Evolutionary conservation across 2,113 vertebrate species (phyloP), one percentile per base, ranked within the genome.

Genomic region (Lophura nycthemera): DNA sequence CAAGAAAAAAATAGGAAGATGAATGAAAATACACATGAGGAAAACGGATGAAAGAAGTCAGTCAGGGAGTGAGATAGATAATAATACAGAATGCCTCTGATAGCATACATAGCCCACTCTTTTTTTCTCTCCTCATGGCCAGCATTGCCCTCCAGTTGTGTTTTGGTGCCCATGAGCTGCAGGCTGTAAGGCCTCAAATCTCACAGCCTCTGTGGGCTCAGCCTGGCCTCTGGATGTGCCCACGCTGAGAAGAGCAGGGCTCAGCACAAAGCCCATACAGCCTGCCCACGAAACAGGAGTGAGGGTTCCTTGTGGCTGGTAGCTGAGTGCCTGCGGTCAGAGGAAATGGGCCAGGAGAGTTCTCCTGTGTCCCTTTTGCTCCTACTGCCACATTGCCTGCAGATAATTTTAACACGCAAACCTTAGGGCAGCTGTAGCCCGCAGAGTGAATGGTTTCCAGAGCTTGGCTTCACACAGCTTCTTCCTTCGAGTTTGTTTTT

Each of bases 381-480:
- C 78, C 75, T 95, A 91, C 36, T 84, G 83, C 83, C 79, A 38
- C 4, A 11, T 36, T 57, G 27, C 43, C 66, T 57, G 42, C 42
- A 75, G 63, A 11, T 75, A 45, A 78, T 90, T 78, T 76, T 80
- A 73, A n/a, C 47, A 29, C 4, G 13, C 19, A 42, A 64, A 78
- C 72, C 42, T 56, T 36, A 54, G 57, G 67, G 84, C 76, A 89
- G 88, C 88, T 71, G 42, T 6, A 85, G 73, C 66, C 1, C 4
- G 34, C 2, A 2, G 64, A 84, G 20, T 30, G 50, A 90, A 71
- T 36, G 54, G 57, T 76, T 86, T 56, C 29, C 66, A 78, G 82
- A 66, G 24, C 76, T 95, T 93, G 34, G 10, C 92, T 94, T 91
- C 83, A 80, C 48, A 61, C 82, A 60, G 22, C 50, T 81, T 87